Conservation (phyloP, 35 echinoderm and acorn worm species). For the Hemicentrotus pulcherrimus region DNA sequence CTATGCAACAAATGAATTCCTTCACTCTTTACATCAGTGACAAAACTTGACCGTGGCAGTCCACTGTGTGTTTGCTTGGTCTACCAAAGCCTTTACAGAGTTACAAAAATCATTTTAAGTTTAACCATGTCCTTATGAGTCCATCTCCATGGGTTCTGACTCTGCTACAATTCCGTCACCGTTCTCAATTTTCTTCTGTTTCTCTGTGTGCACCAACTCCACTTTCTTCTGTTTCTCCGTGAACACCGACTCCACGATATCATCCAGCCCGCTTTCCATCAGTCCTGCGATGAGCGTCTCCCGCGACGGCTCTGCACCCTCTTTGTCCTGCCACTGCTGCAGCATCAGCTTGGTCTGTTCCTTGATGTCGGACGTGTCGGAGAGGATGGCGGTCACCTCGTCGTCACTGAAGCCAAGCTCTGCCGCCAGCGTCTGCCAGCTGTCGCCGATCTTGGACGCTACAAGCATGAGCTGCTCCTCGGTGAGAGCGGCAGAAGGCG, state of each 20-base stretch:
- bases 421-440: conserved; percentile 89
- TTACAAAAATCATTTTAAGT: too few relatives aligned
- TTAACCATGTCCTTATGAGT: background rate
- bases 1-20: background rate
- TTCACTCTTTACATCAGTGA: background rate
- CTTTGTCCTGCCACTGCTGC: conserved; percentile 63
- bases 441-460: conserved; percentile 72
- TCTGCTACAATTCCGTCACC: background rate
- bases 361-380: conserved; percentile 78
- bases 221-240: conserved; percentile 57
- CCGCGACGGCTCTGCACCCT: conserved; percentile 66
- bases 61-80: too few relatives aligned
- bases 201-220: conserved; percentile 83
- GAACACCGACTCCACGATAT: conserved; percentile 97
- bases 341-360: conserved; percentile 77
- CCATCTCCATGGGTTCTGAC: background rate
- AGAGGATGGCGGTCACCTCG: conserved; percentile 74
- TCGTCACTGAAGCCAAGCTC: conserved; percentile 89
- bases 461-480: conserved; percentile 73
- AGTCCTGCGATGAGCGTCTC: conserved; percentile 69
- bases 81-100: too few relatives aligned
- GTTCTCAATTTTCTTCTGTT: background rate
- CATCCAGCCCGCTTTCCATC: conserved; percentile 87
- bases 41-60: too few relatives aligned
- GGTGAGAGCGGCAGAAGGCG: background rate